phyloP scores from a whole-genome alignment of 2,113 vertebrate genomes.

The Typhlomys cinereus region DNA sequence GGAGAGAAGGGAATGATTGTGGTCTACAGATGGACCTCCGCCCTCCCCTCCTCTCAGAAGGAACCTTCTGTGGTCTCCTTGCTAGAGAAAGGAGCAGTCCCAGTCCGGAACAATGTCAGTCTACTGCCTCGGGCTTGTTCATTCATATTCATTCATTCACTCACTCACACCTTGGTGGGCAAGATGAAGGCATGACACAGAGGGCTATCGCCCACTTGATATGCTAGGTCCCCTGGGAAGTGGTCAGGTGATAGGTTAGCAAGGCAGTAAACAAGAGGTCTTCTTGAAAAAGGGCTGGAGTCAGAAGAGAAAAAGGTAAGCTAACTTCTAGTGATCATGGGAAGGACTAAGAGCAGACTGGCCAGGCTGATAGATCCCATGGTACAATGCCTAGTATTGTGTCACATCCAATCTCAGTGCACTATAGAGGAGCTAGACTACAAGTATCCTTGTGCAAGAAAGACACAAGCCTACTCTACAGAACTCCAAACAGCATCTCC shows the following conservation, averaged over 20 bases:
- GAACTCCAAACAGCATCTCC: no score
- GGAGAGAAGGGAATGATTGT: neutral
- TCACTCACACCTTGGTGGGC: neutral
- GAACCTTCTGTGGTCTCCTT: neutral
- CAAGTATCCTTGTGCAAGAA: neutral
- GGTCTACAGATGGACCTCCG: neutral
- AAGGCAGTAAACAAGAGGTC: neutral
- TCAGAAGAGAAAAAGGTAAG: neutral
- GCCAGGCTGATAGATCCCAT: no score
- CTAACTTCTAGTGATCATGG: neutral
- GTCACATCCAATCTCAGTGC: neutral
- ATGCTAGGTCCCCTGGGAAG: neutral
- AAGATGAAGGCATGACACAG: rapidly evolving
- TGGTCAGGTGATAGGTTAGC: neutral
- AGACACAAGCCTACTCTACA: no score
- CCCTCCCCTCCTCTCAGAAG: neutral
- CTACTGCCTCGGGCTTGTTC: no score
- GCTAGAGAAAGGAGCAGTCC: neutral
- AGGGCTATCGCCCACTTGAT: rapidly evolving
- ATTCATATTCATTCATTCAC: neutral
- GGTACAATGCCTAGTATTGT: neutral
- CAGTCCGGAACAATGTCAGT: neutral
- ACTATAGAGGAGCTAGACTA: neutral
- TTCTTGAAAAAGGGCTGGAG: neutral
- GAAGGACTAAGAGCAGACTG: neutral